These are phyloP conservation scores for Fragum sueziense DNA, from an alignment of 2,888 invertebrate species.

Conservation along the genomic window DNA sequence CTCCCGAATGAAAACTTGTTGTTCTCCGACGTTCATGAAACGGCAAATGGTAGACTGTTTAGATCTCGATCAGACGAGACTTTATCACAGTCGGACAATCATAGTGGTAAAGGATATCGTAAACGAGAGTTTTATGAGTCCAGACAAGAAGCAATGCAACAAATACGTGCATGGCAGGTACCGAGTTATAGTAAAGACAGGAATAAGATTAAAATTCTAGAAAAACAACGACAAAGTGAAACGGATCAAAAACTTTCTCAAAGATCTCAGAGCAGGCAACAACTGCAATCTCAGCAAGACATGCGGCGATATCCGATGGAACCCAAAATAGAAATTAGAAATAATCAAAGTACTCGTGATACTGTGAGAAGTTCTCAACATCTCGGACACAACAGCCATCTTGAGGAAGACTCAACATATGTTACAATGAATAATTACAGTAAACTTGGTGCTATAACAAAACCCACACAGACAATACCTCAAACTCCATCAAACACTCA, in stretches of 20 bases:
- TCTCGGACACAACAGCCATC: neutral
- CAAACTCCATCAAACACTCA: conserved; percentile 63
- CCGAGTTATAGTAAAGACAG: conserved; percentile 65
- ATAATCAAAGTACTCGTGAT: conserved; percentile 1
- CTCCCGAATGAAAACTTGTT: conserved; percentile 72
- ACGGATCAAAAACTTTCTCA: neutral
- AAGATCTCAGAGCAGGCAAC: conserved; percentile 36
- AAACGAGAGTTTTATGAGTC: conserved; percentile 77
- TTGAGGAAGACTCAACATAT: conserved; percentile 47
- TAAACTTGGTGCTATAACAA: conserved; percentile 15
- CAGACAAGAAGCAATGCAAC: conserved; percentile 76
- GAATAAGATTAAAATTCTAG: conserved; percentile 48
- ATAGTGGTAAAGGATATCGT: conserved; percentile 87
- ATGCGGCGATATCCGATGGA: conserved; percentile 45
- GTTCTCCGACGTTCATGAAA: conserved; percentile 71
- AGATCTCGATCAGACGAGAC: conserved; percentile 81
- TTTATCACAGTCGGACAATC: conserved; percentile 83
- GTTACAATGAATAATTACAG: conserved; percentile 46
- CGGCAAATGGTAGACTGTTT: conserved; percentile 74
- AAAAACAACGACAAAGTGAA: conserved; percentile 38
- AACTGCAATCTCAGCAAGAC: conserved; percentile 26
- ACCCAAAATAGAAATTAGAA: conserved; percentile 50
- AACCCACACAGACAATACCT: neutral
- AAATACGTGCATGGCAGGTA: conserved; percentile 76
- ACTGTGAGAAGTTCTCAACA: neutral